phyloP scores from a whole-genome alignment of 30 jellyfish, hydroid and myxozoan species.

The Aurelia aurita region DNA sequence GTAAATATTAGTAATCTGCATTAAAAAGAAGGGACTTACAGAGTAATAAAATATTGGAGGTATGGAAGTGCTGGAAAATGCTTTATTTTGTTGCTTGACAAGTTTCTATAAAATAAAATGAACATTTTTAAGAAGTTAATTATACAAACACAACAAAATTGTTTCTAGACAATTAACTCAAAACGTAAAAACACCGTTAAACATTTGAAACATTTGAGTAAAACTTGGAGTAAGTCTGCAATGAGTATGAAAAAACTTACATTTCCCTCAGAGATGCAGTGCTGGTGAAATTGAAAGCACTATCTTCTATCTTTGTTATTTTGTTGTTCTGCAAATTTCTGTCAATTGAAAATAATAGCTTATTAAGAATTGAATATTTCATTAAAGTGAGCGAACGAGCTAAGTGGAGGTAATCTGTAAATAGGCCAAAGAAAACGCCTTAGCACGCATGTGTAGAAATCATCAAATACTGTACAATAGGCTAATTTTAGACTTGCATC shows the following conservation, averaged over 20 bases:
- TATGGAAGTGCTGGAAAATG: slow-evolving; percentile 59
- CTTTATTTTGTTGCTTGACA: slow-evolving; percentile 51
- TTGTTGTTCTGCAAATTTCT: slow-evolving; percentile 61
- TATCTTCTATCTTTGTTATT: slow-evolving; percentile 54
- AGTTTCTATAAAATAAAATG: slow-evolving; percentile 23
- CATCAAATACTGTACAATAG: too few relatives aligned
- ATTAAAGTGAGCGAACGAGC: too few relatives aligned
- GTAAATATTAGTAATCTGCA: not conserved
- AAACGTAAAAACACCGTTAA: not conserved
- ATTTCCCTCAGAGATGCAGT: slow-evolving; percentile 41
- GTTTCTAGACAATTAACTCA: too few relatives aligned
- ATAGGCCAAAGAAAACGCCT: too few relatives aligned
- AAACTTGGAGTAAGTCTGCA: not conserved
- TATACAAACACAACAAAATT: too few relatives aligned
- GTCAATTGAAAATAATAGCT: not conserved
- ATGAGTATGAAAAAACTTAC: slow-evolving; percentile 15
- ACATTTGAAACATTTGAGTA: not conserved
- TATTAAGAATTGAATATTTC: too few relatives aligned
- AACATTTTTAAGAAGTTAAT: too few relatives aligned
- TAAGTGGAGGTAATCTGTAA: too few relatives aligned
- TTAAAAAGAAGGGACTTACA: slow-evolving; percentile 40
- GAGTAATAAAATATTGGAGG: slow-evolving; percentile 11
- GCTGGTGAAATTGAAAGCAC: slow-evolving; percentile 55
- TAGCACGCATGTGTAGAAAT: too few relatives aligned
- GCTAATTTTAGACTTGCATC: too few relatives aligned